A percentile compares a stretch with the other conserved stretches of the same genome.
phyloP scores from a whole-genome alignment of 2,113 vertebrate genomes.

The Willisornis vidua region DNA sequence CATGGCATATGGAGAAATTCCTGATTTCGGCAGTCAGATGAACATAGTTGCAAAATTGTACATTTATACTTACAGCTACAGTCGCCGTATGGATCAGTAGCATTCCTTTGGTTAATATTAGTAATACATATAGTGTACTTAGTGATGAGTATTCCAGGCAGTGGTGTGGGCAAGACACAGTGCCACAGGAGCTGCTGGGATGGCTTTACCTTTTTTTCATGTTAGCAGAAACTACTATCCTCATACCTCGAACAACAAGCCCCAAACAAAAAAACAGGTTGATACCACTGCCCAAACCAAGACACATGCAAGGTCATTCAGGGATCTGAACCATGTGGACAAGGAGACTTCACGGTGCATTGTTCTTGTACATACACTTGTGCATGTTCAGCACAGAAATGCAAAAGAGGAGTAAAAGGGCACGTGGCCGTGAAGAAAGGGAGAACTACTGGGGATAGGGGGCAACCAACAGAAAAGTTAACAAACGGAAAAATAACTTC shows the following conservation, averaged over 20 bases:
- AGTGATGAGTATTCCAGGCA: not conserved
- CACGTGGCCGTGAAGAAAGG: not conserved
- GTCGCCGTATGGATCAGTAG: not conserved
- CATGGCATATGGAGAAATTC: not conserved
- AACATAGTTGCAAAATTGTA: not conserved
- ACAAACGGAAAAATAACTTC: not conserved
- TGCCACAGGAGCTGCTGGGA: not conserved
- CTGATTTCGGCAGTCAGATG: not conserved
- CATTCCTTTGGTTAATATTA: not conserved
- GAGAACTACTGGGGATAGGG: not conserved
- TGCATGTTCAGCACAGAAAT: not conserved
- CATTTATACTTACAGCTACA: not conserved
- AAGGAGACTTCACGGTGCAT: not conserved
- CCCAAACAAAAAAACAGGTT: not conserved
- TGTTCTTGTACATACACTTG: accelerated
- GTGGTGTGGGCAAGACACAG: not conserved
- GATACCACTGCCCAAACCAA: not conserved
- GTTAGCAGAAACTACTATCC: not conserved
- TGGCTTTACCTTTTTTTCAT: not conserved
- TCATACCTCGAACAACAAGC: not conserved
- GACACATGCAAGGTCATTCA: not conserved
- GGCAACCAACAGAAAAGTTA: not conserved
- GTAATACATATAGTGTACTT: not conserved
- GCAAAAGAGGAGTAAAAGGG: not conserved
- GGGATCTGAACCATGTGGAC: not conserved